phyloP scores from a whole-genome alignment of 2,113 vertebrate genomes.

The Okapia johnstoni region DNA sequence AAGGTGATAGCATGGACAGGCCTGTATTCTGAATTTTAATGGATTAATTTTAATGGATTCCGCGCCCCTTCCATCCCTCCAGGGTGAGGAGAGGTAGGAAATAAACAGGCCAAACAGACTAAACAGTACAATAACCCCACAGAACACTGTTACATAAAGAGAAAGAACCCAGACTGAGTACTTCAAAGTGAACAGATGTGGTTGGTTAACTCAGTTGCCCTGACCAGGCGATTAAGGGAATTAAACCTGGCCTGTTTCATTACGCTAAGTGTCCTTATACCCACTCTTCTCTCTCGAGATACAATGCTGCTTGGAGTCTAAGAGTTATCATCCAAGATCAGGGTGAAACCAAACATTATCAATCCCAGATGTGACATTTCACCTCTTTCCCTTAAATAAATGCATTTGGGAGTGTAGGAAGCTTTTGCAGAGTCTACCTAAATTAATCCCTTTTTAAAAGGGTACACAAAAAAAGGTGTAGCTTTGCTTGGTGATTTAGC shows the following conservation, averaged over 20 bases:
- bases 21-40: not conserved
- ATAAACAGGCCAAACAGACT: not conserved
- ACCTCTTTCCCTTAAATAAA: constrained; percentile 73
- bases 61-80: rapidly evolving
- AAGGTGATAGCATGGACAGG: not conserved
- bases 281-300: constrained; percentile 73
- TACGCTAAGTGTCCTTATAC: constrained; percentile 79
- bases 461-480: not conserved
- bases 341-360: constrained; percentile 77
- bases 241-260: constrained; percentile 84
- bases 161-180: constrained; percentile 60
- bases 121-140: constrained; percentile 41
- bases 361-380: constrained; percentile 77
- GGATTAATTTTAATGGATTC: not conserved
- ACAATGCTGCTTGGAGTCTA: constrained; percentile 72
- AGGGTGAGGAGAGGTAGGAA: not conserved
- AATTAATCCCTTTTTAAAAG: constrained; percentile 70
- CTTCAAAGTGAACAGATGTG: constrained; percentile 80
- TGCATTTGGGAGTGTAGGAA: constrained; percentile 57
- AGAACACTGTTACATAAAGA: constrained; percentile 69
- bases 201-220: constrained; percentile 83
- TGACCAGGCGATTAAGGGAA: constrained; percentile 84
- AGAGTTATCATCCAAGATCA: constrained; percentile 74
- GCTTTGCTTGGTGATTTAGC: constrained; percentile 61
- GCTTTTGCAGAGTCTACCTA: constrained; percentile 49